A percentile compares a stretch with the other conserved stretches of the same genome.
Conservation (phyloP, 2,797 vertebrate genomes). For the Neosalanx taihuensis region DNA sequence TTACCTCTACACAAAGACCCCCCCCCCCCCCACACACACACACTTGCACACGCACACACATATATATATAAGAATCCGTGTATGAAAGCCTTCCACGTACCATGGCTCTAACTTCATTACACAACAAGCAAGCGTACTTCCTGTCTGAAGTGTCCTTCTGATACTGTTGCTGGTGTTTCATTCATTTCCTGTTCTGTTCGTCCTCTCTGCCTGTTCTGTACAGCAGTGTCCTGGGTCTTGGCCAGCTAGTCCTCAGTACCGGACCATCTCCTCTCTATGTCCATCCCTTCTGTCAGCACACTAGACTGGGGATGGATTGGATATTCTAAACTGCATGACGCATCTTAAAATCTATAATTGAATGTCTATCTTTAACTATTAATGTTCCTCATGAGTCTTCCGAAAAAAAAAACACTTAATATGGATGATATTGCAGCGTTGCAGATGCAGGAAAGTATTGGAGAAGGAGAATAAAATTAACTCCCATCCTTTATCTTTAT, state of each 20-base stretch:
- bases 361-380: constrained; percentile 56
- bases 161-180: constrained; percentile 46
- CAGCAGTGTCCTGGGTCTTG: background rate
- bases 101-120: constrained; percentile 37
- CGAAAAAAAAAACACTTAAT: constrained; percentile 41
- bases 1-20: constrained; percentile 57
- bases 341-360: constrained; percentile 60
- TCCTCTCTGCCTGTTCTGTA: background rate
- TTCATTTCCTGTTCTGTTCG: constrained; percentile 35
- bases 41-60: constrained; percentile 30
- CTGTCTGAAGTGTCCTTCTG: constrained; percentile 41
- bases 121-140: constrained; percentile 33
- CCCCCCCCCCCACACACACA: constrained; percentile 10
- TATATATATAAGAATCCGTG: constrained; percentile 46
- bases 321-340: constrained; percentile 60
- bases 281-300: constrained; percentile 46
- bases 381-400: constrained; percentile 47
- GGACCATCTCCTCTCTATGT: background rate
- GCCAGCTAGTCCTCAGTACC: too few species aligned
- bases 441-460: constrained; percentile 24
- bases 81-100: constrained; percentile 33
- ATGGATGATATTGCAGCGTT: constrained; percentile 50
- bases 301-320: constrained; percentile 57
- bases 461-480: constrained; percentile 51
- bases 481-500: constrained; percentile 61